Evolutionary conservation across 2,888 invertebrate genomes (phyloP).

Genomic region (Himalopsyche japonica): DNA sequence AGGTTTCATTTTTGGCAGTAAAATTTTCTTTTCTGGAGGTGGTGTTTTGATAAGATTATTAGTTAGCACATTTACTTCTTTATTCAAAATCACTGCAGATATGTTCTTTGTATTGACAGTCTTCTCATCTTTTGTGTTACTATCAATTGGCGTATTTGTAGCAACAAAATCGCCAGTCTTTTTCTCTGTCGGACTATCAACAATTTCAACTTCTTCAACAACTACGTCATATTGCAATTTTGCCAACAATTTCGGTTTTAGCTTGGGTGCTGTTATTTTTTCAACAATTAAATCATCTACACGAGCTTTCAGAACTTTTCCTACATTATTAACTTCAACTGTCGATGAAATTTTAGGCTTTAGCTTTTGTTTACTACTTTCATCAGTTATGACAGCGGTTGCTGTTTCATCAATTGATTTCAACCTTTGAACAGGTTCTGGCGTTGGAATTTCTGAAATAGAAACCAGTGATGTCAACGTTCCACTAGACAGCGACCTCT

Average conservation of each 20-base stretch:
- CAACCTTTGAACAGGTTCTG: slow-evolving; percentile 45
- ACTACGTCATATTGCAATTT: slow-evolving; percentile 36
- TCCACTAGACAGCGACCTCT: slow-evolving; percentile 55
- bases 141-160: no score
- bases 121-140: neutral
- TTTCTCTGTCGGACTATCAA: neutral
- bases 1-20: neutral
- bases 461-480: slow-evolving; percentile 53
- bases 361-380: slow-evolving; percentile 48
- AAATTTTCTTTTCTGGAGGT: neutral
- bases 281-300: slow-evolving; percentile 65
- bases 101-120: neutral
- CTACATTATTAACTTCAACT: slow-evolving; percentile 57
- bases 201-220: slow-evolving; percentile 13
- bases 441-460: slow-evolving; percentile 55
- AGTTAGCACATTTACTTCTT: neutral
- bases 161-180: neutral
- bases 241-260: neutral
- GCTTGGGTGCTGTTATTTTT: slow-evolving; percentile 41
- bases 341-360: slow-evolving; percentile 61
- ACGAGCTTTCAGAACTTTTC: slow-evolving; percentile 58
- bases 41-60: neutral
- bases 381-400: slow-evolving; percentile 45
- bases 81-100: neutral
- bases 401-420: slow-evolving; percentile 57